Conservation (phyloP, 2,113 vertebrate genomes). For the Corythoichthys haematopterus region DNA sequence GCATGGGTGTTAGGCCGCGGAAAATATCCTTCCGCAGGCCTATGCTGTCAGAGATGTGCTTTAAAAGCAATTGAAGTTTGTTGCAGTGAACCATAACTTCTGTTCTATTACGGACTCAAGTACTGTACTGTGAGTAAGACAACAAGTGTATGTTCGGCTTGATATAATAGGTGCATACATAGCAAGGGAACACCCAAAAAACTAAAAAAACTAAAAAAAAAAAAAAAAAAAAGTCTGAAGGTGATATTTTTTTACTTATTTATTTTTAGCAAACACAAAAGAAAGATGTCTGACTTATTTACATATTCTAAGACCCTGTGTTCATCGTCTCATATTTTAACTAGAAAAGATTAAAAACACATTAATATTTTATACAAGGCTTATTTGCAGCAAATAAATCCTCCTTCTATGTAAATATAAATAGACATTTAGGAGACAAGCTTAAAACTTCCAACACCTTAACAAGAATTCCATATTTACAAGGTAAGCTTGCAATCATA, state of each 20-base stretch:
- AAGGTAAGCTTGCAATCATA: slow-evolving; percentile 23
- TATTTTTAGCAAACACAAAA: slow-evolving; percentile 6
- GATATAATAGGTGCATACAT: slow-evolving; percentile 42
- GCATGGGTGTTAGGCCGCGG: slow-evolving; percentile 39
- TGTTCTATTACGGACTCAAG: slow-evolving; percentile 40
- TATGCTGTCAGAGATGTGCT: slow-evolving; percentile 39
- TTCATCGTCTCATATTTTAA: slow-evolving; percentile 1
- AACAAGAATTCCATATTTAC: slow-evolving; percentile 5
- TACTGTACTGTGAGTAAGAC: slow-evolving; percentile 31
- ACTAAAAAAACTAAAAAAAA: too few relatives aligned
- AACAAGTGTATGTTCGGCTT: slow-evolving; percentile 9
- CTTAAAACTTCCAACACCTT: slow-evolving; percentile 9
- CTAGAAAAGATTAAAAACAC: not conserved
- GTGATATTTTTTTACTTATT: not conserved
- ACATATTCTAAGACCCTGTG: not conserved
- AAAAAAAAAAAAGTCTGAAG: too few relatives aligned
- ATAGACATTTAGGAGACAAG: slow-evolving; percentile 12
- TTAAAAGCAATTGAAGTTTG: slow-evolving; percentile 41
- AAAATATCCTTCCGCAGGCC: slow-evolving; percentile 29
- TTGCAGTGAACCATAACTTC: slow-evolving; percentile 38
- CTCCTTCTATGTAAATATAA: slow-evolving; percentile 1
- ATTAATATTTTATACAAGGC: not conserved
- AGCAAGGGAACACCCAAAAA: too few relatives aligned
- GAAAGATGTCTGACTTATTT: not conserved
- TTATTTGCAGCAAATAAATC: slow-evolving; percentile 2